Conservation (phyloP, 2,888 invertebrate genomes). For the Thelaira solivaga region DNA sequence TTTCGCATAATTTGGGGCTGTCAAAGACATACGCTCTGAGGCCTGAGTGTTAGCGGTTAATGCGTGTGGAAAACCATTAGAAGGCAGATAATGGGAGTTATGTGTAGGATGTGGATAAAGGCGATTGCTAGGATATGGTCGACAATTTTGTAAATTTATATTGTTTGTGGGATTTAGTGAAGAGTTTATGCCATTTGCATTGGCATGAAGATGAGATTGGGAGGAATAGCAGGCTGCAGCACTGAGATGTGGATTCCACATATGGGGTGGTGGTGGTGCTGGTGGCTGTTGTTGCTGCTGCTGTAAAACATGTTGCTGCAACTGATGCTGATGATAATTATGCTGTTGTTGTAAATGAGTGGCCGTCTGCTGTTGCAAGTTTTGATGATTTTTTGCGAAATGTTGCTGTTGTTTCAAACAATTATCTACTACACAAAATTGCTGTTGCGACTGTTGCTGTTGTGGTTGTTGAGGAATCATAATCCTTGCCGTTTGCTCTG, state of each 20-base stretch:
- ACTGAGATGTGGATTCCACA: slow-evolving; percentile 43
- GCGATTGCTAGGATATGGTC: slow-evolving; percentile 38
- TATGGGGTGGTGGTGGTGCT: slow-evolving; percentile 42
- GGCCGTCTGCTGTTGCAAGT: slow-evolving; percentile 16
- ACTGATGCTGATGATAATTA: slow-evolving; percentile 31
- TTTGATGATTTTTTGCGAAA: slow-evolving; percentile 33
- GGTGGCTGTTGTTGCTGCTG: slow-evolving; percentile 44
- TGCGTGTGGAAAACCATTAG: slow-evolving; percentile 28
- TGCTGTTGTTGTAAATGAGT: slow-evolving; percentile 45
- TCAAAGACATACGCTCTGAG: slow-evolving; percentile 38
- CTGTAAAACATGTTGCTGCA: slow-evolving; percentile 50
- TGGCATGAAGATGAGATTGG: not conserved
- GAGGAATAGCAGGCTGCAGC: slow-evolving; percentile 17
- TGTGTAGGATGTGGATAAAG: slow-evolving; percentile 58
- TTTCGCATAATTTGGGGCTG: slow-evolving; percentile 67
- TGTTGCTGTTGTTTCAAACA: slow-evolving; percentile 49
- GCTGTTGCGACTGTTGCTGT: slow-evolving; percentile 44
- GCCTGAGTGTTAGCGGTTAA: not conserved
- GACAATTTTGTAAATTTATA: slow-evolving; percentile 42
- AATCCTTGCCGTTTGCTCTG: slow-evolving; percentile 64
- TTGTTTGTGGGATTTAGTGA: slow-evolving; percentile 9
- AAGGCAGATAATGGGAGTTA: not conserved
- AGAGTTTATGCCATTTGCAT: slow-evolving; percentile 8
- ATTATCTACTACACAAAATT: slow-evolving; percentile 69
- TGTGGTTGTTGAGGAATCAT: slow-evolving; percentile 70